A percentile compares a stretch with the other conserved stretches of the same genome.
Conservation (phyloP, 2,888 invertebrate species). For the Pristionchus entomophagus region DNA sequence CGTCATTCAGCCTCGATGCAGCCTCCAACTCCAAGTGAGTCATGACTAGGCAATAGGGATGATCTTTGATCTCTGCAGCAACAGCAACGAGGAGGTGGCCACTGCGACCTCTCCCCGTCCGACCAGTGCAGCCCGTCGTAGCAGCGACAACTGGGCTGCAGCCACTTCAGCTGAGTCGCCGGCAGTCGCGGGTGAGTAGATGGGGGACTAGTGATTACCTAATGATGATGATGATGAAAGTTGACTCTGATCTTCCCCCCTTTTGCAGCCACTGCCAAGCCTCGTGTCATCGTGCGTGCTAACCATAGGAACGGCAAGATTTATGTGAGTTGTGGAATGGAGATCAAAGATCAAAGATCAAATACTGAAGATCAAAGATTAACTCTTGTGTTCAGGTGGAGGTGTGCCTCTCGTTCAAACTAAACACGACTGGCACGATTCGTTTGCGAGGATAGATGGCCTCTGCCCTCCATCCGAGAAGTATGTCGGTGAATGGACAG, state of each 20-base stretch:
- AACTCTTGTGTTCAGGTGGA: constrained; percentile 23
- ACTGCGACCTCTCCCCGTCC: background rate
- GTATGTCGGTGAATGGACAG: constrained; percentile 22
- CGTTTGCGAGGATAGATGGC: constrained; percentile 20
- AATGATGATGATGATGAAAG: background rate
- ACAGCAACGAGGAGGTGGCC: constrained; percentile 15
- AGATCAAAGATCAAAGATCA: background rate
- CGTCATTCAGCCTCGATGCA: constrained; percentile 4
- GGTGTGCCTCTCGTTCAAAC: constrained; percentile 35
- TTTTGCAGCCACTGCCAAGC: constrained; percentile 14
- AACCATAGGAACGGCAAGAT: constrained; percentile 38
- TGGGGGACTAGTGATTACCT: background rate
- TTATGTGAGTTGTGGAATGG: background rate
- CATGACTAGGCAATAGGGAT: background rate
- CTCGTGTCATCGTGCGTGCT: background rate
- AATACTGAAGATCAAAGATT: too few relatives aligned
- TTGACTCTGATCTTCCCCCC: too few relatives aligned
- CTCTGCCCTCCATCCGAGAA: background rate
- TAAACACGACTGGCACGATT: constrained; percentile 37
- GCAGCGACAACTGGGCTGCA: constrained; percentile 17
- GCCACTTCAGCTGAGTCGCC: background rate
- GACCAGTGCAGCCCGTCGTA: background rate
- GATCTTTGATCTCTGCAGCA: background rate
- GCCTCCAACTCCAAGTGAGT: constrained; percentile 13
- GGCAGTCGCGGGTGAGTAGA: background rate